Conservation (phyloP, 2,113 vertebrate species). For the Vulpes ferrilata region DNA sequence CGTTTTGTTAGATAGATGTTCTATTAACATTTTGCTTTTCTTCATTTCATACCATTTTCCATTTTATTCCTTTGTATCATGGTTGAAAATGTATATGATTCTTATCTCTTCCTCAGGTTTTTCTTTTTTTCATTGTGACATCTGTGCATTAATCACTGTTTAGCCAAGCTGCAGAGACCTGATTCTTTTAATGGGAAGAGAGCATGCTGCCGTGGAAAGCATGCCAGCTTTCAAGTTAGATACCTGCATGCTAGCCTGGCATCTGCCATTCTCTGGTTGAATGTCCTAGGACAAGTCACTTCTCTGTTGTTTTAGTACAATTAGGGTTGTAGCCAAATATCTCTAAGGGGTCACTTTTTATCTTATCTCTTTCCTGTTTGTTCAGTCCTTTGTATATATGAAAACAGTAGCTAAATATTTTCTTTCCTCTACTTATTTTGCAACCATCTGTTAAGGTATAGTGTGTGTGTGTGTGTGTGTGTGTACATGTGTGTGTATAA, state of each 20-base stretch:
- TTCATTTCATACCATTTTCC: conserved; percentile 65
- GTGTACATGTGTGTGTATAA: background rate
- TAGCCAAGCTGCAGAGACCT: conserved; percentile 16
- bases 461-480: background rate
- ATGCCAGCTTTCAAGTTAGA: background rate
- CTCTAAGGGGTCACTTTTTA: background rate
- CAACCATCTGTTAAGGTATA: background rate
- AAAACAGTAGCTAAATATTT: background rate
- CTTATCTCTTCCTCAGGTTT: conserved; percentile 58
- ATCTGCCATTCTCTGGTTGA: background rate
- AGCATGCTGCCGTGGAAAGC: background rate
- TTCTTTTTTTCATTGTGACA: background rate
- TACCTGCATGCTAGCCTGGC: background rate
- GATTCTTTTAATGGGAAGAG: conserved; percentile 41
- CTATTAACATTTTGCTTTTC: conserved; percentile 66
- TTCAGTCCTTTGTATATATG: conserved; percentile 12
- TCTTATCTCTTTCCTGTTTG: background rate
- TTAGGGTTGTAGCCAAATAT: background rate
- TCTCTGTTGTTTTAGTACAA: background rate
- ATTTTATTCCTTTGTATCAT: conserved; percentile 67
- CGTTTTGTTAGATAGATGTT: conserved; percentile 39
- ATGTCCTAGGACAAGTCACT: conserved; percentile 7
- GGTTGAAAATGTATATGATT: conserved; percentile 68
- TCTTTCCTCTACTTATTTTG: conserved; percentile 46
- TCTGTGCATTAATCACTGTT: conserved; percentile 46